These are phyloP conservation scores for Cephalopholis sonnerati DNA, from an alignment of 2,113 vertebrate species.

Conservation along the genomic window DNA sequence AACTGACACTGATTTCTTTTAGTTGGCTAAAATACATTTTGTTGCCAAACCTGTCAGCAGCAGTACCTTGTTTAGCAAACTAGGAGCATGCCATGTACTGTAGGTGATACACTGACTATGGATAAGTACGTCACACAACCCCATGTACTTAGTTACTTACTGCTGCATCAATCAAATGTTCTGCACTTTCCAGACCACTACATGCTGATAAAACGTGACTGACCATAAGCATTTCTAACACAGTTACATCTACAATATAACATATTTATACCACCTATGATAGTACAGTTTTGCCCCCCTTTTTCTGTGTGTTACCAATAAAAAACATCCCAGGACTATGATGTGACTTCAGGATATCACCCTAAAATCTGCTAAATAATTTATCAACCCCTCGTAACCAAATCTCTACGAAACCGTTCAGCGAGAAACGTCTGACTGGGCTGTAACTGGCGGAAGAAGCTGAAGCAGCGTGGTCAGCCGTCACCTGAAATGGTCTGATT, in stretches of 20 bases:
- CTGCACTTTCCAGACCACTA: too few species aligned
- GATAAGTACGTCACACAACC: too few species aligned
- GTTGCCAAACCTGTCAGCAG: too few species aligned
- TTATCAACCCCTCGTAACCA: not conserved
- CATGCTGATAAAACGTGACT: not conserved
- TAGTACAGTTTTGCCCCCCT: not conserved
- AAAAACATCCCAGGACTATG: not conserved
- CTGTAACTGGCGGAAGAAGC: not conserved
- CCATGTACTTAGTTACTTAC: too few species aligned
- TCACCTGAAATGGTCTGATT: slow-evolving; percentile 43
- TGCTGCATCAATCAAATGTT: too few species aligned
- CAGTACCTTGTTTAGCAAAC: too few species aligned
- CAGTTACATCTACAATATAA: too few species aligned
- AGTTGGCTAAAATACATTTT: too few species aligned
- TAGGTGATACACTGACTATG: too few species aligned
- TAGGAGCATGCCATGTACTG: too few species aligned
- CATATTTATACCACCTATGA: not conserved
- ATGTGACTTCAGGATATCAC: not conserved
- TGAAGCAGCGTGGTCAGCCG: slow-evolving; percentile 2
- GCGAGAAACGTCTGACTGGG: not conserved
- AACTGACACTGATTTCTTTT: too few species aligned
- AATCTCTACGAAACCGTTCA: slow-evolving; percentile 22
- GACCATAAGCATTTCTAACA: not conserved
- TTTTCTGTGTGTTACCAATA: not conserved
- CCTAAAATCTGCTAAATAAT: slow-evolving; percentile 8